These are phyloP conservation scores for Teleogryllus oceanicus DNA, from an alignment of 2,888 invertebrate genomes.

Conservation along the genomic window DNA sequence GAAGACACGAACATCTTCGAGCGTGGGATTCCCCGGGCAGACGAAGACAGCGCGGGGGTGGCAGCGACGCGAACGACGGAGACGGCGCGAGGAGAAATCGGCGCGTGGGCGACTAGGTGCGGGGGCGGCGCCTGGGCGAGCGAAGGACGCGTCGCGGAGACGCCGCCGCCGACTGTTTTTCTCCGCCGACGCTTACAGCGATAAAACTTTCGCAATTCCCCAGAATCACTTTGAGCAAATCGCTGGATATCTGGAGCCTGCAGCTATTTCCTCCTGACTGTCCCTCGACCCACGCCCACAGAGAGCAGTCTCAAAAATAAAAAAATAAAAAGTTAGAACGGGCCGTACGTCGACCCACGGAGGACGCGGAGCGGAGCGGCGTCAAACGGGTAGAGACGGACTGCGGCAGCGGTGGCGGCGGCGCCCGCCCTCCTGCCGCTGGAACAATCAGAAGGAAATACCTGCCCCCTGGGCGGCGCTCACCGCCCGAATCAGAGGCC, in stretches of 20 bases:
- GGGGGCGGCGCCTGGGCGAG: neutral
- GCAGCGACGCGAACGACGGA: neutral
- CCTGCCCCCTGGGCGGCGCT: neutral
- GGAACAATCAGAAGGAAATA: slow-evolving; percentile 11
- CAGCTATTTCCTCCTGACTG: neutral
- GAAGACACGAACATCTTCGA: neutral
- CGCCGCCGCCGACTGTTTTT: slow-evolving; percentile 6
- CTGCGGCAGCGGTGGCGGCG: neutral
- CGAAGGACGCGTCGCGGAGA: slow-evolving; percentile 2
- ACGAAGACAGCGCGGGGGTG: neutral
- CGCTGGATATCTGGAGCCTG: slow-evolving; percentile 1
- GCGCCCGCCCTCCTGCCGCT: too few species aligned
- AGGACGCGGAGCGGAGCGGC: neutral
- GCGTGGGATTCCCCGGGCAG: neutral
- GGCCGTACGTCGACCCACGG: neutral
- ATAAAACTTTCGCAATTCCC: slow-evolving; percentile 18
- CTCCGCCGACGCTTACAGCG: slow-evolving; percentile 10
- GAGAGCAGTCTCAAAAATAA: neutral
- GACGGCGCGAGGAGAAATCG: neutral
- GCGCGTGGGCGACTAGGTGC: neutral
- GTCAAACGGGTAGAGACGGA: neutral
- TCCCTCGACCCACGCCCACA: neutral
- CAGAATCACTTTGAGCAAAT: slow-evolving; percentile 18
- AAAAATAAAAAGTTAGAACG: neutral
- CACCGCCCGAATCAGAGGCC: neutral